Evolutionary conservation across 1,140 invertebrate genomes (phyloP).

Genomic region (Phenacoccus solenopsis): DNA sequence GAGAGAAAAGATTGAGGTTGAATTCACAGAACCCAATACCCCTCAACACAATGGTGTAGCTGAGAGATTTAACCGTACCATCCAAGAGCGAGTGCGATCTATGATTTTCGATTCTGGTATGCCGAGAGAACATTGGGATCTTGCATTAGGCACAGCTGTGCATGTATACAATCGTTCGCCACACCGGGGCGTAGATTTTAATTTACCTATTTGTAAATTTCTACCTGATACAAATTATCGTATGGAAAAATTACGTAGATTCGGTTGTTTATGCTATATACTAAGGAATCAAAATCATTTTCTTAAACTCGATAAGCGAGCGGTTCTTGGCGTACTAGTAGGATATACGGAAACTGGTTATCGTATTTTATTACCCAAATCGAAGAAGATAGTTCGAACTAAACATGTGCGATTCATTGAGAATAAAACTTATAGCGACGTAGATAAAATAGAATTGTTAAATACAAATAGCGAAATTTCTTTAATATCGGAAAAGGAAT

Average conservation of each 20-base stretch:
- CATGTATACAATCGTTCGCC: neutral
- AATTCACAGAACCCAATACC: too few relatives aligned
- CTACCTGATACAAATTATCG: neutral
- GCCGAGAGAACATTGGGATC: constrained; percentile 32
- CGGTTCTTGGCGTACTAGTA: neutral
- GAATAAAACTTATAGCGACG: neutral
- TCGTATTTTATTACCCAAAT: neutral
- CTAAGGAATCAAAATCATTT: neutral
- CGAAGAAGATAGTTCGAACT: neutral
- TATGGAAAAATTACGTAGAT: neutral
- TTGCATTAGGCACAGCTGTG: constrained; percentile 28
- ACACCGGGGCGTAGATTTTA: neutral
- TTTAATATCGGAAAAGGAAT: too few relatives aligned
- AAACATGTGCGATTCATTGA: neutral
- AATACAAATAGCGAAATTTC: too few relatives aligned
- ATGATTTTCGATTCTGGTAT: constrained; percentile 32
- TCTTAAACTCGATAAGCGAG: neutral
- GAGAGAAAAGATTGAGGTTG: too few relatives aligned
- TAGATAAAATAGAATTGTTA: too few relatives aligned
- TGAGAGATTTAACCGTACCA: constrained; percentile 34
- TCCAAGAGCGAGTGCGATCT: constrained; percentile 30
- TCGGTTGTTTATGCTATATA: neutral
- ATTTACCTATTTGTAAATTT: neutral
- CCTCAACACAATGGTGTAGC: constrained; percentile 36
- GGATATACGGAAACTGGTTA: neutral